Percentiles rank a stretch among this genome's conserved stretches.
These are phyloP conservation scores for Embidobia sp. DNA, from an alignment of 2,888 invertebrate species.

Conservation along the genomic window DNA sequence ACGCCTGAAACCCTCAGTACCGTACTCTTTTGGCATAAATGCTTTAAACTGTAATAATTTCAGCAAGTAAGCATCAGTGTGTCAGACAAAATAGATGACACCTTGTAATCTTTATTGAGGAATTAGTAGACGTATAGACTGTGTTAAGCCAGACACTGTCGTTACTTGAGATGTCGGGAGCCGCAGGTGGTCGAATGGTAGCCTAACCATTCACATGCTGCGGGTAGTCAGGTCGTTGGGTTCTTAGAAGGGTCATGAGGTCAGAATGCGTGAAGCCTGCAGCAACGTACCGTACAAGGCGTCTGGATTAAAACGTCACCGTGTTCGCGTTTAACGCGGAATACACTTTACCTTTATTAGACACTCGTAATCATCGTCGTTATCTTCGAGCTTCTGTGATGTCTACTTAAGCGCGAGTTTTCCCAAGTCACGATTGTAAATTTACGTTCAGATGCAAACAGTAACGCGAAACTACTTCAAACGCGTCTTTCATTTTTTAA, in stretches of 20 bases:
- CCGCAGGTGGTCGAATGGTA: constrained; percentile 74
- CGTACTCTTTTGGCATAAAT: not conserved
- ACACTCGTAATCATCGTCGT: constrained; percentile 37
- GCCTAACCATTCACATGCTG: constrained; percentile 70
- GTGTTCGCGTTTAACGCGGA: constrained; percentile 35
- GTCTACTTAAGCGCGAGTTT: constrained; percentile 25
- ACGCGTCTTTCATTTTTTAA: not conserved
- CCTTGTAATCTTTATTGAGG: constrained; percentile 63
- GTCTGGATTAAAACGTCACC: constrained; percentile 59
- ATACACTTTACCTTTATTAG: constrained; percentile 45
- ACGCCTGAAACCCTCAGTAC: not conserved
- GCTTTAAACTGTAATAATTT: constrained; percentile 30
- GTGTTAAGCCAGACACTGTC: constrained; percentile 63
- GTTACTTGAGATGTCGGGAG: constrained; percentile 72
- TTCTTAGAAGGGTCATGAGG: constrained; percentile 71
- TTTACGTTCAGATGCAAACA: not conserved
- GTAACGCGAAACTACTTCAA: no score
- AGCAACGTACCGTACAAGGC: constrained; percentile 33
- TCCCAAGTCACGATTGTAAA: constrained; percentile 40
- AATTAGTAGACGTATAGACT: constrained; percentile 58
- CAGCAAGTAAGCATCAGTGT: constrained; percentile 8
- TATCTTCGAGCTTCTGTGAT: constrained; percentile 35
- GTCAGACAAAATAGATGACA: constrained; percentile 52
- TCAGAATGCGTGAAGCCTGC: constrained; percentile 68
- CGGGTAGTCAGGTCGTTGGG: constrained; percentile 68